These are phyloP conservation scores for Coracopsis vasa DNA, from an alignment of 2,113 vertebrate genomes.

Conservation along the genomic window DNA sequence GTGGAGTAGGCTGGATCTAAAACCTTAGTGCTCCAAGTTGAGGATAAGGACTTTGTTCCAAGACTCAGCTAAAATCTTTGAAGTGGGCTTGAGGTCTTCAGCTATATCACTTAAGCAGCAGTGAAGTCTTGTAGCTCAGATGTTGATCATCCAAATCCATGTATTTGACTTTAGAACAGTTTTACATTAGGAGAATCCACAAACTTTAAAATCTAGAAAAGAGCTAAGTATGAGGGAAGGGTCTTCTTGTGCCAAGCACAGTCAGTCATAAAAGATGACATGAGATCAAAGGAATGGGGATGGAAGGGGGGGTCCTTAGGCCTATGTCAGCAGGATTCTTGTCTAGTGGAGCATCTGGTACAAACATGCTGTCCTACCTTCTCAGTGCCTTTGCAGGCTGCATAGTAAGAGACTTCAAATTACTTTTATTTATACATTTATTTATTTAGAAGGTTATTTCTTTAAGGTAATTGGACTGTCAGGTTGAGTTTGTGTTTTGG, in stretches of 20 bases:
- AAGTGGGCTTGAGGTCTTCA: not conserved
- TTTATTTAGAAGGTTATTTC: not conserved
- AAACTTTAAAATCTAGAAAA: not conserved
- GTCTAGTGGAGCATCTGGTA: constrained; percentile 19
- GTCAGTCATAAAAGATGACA: not conserved
- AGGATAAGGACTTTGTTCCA: not conserved
- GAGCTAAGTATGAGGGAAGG: not conserved
- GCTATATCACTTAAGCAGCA: not conserved
- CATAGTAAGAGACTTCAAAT: not conserved
- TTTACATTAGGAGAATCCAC: not conserved
- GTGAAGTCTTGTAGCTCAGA: not conserved
- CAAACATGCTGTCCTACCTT: constrained; percentile 4
- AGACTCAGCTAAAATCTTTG: not conserved
- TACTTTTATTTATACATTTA: not conserved
- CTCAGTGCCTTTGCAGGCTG: not conserved
- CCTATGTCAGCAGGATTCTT: not conserved
- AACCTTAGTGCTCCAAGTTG: not conserved
- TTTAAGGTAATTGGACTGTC: not conserved
- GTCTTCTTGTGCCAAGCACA: not conserved
- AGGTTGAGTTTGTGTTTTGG: not conserved
- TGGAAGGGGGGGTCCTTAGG: not conserved
- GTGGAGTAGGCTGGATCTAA: not conserved
- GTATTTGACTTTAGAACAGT: not conserved
- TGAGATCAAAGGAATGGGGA: not conserved
- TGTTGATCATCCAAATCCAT: not conserved